Percentiles rank a stretch among this genome's conserved stretches.
Evolutionary conservation across 2,888 invertebrate species (phyloP).

Genomic region (Pseudolycoriella hygida): DNA sequence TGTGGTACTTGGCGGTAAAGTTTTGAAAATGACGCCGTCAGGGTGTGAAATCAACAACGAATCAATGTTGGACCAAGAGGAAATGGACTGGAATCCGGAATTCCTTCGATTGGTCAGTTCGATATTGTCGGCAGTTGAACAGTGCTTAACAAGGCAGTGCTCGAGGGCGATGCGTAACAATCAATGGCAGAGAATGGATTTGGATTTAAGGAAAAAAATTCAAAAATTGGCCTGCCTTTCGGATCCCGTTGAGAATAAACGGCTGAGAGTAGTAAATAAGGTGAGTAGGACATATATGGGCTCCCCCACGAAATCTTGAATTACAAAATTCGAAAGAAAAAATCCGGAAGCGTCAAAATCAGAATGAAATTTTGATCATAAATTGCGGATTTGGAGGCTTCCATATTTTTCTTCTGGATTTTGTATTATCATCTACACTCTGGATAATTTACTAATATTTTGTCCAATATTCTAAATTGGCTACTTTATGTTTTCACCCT

Average conservation of each 20-base stretch:
- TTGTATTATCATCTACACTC: too few relatives aligned
- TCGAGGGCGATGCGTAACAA: conserved; percentile 42
- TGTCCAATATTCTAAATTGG: too few relatives aligned
- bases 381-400: too few relatives aligned
- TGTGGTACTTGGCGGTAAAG: conserved; percentile 26
- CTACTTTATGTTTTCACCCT: too few relatives aligned
- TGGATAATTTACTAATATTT: too few relatives aligned
- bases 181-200: conserved; percentile 46
- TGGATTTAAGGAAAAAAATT: conserved; percentile 40
- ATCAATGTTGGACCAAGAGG: conserved; percentile 22
- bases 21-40: conserved; percentile 24
- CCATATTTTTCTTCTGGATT: too few relatives aligned
- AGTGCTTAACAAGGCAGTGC: conserved; percentile 52
- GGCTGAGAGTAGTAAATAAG: conserved; percentile 13
- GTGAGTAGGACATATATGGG: too few relatives aligned
- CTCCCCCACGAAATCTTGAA: too few relatives aligned
- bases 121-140: conserved; percentile 47
- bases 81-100: conserved; percentile 33
- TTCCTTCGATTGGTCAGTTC: conserved; percentile 41
- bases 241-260: conserved; percentile 23
- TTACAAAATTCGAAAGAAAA: too few relatives aligned
- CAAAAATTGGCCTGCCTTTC: conserved; percentile 41
- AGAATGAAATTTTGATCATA: too few relatives aligned
- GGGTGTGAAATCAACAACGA: conserved; percentile 13
- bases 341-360: too few relatives aligned